Percentiles rank a stretch among this genome's conserved stretches.
Evolutionary conservation across 2,797 vertebrate species (phyloP).

Genomic region (Ataeniobius toweri): DNA sequence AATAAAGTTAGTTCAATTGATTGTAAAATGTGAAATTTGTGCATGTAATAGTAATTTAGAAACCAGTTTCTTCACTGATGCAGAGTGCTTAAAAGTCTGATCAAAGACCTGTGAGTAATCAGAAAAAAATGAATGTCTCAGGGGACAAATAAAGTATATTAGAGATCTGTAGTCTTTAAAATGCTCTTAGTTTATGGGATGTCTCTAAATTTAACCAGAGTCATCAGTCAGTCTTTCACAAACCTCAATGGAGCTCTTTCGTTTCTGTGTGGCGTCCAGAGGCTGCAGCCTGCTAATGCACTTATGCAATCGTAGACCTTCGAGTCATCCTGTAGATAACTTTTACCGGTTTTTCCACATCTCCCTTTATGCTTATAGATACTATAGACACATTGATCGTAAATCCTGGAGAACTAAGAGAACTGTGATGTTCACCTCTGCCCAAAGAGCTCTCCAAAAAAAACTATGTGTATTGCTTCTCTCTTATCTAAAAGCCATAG

Average conservation of each 20-base stretch:
- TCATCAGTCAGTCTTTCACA: slow-evolving; percentile 20
- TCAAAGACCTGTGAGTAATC: background rate
- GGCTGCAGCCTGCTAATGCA: slow-evolving; percentile 50
- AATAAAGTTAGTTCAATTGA: background rate
- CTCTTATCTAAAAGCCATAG: slow-evolving; percentile 6
- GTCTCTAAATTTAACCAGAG: slow-evolving; percentile 1
- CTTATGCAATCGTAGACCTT: slow-evolving; percentile 38
- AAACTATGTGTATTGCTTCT: slow-evolving; percentile 16
- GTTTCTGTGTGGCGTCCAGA: slow-evolving; percentile 13
- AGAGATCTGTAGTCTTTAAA: background rate
- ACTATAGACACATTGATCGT: slow-evolving; percentile 5
- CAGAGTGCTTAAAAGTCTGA: background rate
- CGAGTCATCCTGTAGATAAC: slow-evolving; percentile 11
- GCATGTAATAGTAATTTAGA: background rate
- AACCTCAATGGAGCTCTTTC: background rate
- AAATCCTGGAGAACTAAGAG: slow-evolving; percentile 1
- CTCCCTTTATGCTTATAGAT: background rate
- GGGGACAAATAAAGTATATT: background rate
- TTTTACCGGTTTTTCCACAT: background rate
- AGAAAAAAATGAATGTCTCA: background rate
- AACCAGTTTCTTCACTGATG: background rate
- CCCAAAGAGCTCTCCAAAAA: slow-evolving; percentile 17
- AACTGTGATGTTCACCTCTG: slow-evolving; percentile 1
- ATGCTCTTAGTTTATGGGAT: background rate
- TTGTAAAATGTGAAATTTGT: background rate